These are phyloP conservation scores for Vulpes vulpes DNA, from an alignment of 2,113 vertebrate species.

Conservation along the genomic window DNA sequence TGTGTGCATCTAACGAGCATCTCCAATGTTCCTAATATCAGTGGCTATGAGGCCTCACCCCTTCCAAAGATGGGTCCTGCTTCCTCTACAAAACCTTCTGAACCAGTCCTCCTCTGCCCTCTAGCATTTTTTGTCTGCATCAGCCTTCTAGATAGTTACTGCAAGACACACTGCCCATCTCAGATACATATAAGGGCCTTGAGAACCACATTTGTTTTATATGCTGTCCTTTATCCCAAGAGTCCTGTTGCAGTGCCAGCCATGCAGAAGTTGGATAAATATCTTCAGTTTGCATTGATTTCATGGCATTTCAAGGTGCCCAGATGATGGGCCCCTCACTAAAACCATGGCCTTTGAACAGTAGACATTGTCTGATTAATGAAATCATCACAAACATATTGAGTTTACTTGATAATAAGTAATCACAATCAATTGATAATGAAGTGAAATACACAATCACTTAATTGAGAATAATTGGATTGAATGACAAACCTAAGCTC, in stretches of 20 bases:
- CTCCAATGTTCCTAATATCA: neutral
- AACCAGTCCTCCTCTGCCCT: neutral
- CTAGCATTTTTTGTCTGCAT: neutral
- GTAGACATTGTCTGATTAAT: constrained; percentile 73
- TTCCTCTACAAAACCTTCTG: neutral
- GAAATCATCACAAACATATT: constrained; percentile 86
- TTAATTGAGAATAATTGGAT: constrained; percentile 85
- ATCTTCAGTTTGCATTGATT: neutral
- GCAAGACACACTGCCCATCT: neutral
- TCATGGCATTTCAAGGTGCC: neutral
- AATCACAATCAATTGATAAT: constrained; percentile 86
- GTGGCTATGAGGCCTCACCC: neutral
- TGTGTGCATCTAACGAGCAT: neutral
- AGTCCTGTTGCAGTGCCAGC: rapidly evolving
- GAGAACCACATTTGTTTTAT: neutral
- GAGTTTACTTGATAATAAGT: constrained; percentile 86
- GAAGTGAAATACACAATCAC: constrained; percentile 84
- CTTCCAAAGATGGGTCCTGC: neutral
- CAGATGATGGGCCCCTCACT: neutral
- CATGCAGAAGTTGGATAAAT: neutral
- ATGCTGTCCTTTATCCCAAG: neutral
- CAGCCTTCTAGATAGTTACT: neutral
- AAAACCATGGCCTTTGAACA: neutral
- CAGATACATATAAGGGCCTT: neutral
- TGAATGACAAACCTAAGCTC: constrained; percentile 77